These are phyloP conservation scores for Anthonomus grandis DNA, from an alignment of 1,140 invertebrate species.

Conservation along the genomic window DNA sequence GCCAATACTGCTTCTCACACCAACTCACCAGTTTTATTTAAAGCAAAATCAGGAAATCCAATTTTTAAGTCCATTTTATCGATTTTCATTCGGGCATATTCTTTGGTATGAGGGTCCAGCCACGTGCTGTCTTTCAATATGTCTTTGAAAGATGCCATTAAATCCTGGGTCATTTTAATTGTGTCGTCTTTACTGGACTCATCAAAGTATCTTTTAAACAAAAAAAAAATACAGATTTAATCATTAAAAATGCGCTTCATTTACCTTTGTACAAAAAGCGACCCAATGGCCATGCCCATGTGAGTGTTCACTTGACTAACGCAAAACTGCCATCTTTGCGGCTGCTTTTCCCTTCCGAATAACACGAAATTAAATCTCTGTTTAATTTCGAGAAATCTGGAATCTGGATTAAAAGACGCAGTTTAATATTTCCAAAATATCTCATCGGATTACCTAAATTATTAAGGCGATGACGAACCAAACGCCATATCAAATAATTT, in stretches of 20 bases:
- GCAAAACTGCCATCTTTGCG: constrained; percentile 79
- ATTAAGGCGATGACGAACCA: constrained; percentile 80
- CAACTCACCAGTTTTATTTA: constrained; percentile 63
- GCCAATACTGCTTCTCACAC: no score
- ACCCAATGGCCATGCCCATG: constrained; percentile 79
- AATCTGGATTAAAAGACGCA: no score
- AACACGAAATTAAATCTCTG: constrained; percentile 70
- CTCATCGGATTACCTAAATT: constrained; percentile 78
- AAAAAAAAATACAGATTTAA: no score
- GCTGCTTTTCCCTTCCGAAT: constrained; percentile 70
- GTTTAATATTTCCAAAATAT: no score
- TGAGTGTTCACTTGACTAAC: constrained; percentile 77
- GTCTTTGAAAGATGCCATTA: constrained; percentile 73
- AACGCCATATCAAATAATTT: constrained; percentile 83
- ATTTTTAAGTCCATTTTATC: constrained; percentile 79
- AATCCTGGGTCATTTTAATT: constrained; percentile 77
- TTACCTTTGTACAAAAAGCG: constrained; percentile 91
- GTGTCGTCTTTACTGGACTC: constrained; percentile 78
- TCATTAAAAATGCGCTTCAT: no score
- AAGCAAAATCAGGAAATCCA: constrained; percentile 83
- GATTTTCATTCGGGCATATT: constrained; percentile 75
- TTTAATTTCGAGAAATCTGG: constrained; percentile 65
- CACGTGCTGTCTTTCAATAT: constrained; percentile 71
- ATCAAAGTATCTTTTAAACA: constrained; percentile 77
- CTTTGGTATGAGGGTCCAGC: constrained; percentile 79